A percentile compares a stretch with the other conserved stretches of the same genome.
Conservation (phyloP, 2,888 invertebrate species). For the Phengaris alcon region DNA sequence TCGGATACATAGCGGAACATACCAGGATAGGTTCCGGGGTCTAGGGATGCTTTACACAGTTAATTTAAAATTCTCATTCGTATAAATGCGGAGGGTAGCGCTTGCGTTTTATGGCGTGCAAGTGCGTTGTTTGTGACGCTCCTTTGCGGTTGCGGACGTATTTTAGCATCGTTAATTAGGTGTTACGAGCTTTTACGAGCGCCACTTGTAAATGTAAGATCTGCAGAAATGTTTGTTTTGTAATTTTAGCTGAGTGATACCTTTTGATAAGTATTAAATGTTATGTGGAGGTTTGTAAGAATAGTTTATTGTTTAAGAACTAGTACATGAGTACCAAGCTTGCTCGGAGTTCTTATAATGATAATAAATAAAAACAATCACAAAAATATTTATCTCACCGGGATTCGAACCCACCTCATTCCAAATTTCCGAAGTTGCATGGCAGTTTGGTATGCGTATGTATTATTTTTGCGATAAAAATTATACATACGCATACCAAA, state of each 20-base stretch:
- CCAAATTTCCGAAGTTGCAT: too few relatives aligned
- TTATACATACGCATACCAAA: too few relatives aligned
- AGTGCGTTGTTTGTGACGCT: constrained; percentile 70
- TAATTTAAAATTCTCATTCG: constrained; percentile 79
- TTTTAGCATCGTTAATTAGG: constrained; percentile 80
- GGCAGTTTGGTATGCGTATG: too few relatives aligned
- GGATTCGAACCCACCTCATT: too few relatives aligned
- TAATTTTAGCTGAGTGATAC: background rate
- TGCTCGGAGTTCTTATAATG: too few relatives aligned
- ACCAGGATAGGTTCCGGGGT: constrained; percentile 40
- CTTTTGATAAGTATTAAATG: background rate
- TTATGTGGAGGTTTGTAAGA: background rate
- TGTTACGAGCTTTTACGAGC: constrained; percentile 60
- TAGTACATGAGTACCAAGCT: too few relatives aligned
- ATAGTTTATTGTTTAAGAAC: background rate
- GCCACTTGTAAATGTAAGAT: constrained; percentile 35
- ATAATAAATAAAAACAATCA: too few relatives aligned
- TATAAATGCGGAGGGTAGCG: constrained; percentile 78
- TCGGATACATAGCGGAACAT: constrained; percentile 46
- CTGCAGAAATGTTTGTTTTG: constrained; percentile 5
- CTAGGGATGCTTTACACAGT: constrained; percentile 73
- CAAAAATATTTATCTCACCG: too few relatives aligned
- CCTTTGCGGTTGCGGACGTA: constrained; percentile 70
- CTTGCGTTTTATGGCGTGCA: constrained; percentile 78
- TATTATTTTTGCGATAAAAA: too few relatives aligned